A percentile compares a stretch with the other conserved stretches of the same genome.
Conservation (phyloP, 2,113 vertebrate genomes). For the Ictalurus punctatus region DNA sequence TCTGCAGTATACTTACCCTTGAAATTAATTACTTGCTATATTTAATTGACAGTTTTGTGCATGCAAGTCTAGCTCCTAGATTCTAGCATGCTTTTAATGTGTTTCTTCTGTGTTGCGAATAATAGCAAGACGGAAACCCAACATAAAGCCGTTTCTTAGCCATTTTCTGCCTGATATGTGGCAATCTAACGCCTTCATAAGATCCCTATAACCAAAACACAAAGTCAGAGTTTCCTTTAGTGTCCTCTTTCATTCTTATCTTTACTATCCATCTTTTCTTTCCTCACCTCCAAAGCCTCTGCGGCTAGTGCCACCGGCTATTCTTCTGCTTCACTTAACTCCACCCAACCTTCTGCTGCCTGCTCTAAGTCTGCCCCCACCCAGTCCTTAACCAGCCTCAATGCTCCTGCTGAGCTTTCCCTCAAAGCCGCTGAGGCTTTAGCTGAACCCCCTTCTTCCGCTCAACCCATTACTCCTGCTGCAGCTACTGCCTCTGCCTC, state of each 20-base stretch:
- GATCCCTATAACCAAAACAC: not conserved
- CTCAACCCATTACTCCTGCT: slow-evolving; percentile 75
- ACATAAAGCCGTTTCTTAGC: not conserved
- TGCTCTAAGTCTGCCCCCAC: slow-evolving; percentile 56
- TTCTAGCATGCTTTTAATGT: not conserved
- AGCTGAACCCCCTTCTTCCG: slow-evolving; percentile 77
- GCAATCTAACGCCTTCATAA: not conserved
- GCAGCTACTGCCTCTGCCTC: slow-evolving; percentile 81
- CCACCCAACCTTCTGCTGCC: slow-evolving; percentile 63
- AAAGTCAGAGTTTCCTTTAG: not conserved
- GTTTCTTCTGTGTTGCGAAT: not conserved
- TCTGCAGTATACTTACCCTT: not conserved
- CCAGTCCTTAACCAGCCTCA: slow-evolving; percentile 58
- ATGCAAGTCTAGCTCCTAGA: not conserved
- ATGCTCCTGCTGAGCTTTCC: slow-evolving; percentile 44
- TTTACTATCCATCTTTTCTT: slow-evolving; percentile 47
- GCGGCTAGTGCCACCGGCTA: slow-evolving; percentile 74
- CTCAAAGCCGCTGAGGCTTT: slow-evolving; percentile 71
- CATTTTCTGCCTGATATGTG: not conserved
- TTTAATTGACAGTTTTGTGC: not conserved
- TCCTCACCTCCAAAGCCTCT: slow-evolving; percentile 76
- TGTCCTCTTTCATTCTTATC: slow-evolving; percentile 17
- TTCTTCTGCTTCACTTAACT: slow-evolving; percentile 66
- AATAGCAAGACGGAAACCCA: not conserved
- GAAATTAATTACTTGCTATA: not conserved